Base-by-base conservation (phyloP, 2,113 vertebrate species). In the Sander lucioperca region DNA sequence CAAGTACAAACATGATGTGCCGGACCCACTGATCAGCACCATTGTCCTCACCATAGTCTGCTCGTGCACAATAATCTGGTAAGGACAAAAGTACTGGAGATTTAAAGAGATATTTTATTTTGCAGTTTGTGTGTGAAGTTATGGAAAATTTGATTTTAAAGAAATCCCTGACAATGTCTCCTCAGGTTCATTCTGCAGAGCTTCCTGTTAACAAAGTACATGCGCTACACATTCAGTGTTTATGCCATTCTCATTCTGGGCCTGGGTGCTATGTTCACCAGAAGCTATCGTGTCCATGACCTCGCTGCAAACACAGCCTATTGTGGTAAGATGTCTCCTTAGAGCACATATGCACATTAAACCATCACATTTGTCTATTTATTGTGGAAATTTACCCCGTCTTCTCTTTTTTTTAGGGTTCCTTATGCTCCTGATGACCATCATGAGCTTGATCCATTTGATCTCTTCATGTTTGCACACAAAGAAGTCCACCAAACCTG, bases 211-310 rank as follows among this genome's bases (percentile, higher is more conserved):
- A 63, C 70, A 16, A 88, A 87, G n/a, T 89, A 90, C 85, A 78
- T 94, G 68, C 69, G 56, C 50, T 82, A 94, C 64, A 94, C 92
- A 5, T 89, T 92, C 73, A 88, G 83, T 2, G 83, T 93, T 64
- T 94, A 95, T 53, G 59, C 90, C 45, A 78, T 91, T 18, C 68
- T 94, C 9, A 74, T 94, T 19, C 61, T 95, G 77, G 88, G 93
- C 58, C 83, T 93, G 14, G 90, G 91, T 30, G 84, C 93, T 4
- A 89, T 93, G 78, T 93, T 94, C 61, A 92, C 88, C 56, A 85
- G 75, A 30, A 80, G 76, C 66, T 93, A 91, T 36, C 62, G 47
- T 3, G 2, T 87, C 56, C 15, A 80, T 3, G 48, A 89, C 27
- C 27, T 93, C 45, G 25, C 78, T 6, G n/a, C 56, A 15, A 94